Evolutionary conservation across 1,140 invertebrate species (phyloP).

Genomic region (Anoplolepis gracilipes): DNA sequence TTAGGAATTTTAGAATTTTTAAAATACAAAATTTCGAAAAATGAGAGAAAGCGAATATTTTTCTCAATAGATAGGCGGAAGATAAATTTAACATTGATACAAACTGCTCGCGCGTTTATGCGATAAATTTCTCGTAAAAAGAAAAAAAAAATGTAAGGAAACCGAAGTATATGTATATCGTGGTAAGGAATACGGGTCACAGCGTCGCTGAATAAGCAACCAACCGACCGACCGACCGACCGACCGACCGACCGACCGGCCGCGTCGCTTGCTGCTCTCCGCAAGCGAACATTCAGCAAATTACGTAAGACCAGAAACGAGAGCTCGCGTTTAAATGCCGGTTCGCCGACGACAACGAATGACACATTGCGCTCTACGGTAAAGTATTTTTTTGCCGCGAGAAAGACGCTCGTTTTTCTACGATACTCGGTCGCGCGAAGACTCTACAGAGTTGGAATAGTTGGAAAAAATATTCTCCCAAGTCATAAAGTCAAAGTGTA

Average conservation of each 20-base stretch:
- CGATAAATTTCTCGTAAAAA: not conserved
- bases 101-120: not conserved
- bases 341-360: slow-evolving; percentile 64
- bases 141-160: slow-evolving; percentile 4
- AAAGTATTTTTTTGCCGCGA: not conserved
- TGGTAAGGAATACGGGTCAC: slow-evolving; percentile 78
- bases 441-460: not conserved
- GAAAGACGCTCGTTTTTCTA: not conserved
- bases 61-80: not conserved
- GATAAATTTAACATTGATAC: not conserved
- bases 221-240: slow-evolving; percentile 63
- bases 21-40: no score
- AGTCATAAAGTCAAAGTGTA: not conserved
- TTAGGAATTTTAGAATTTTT: no score
- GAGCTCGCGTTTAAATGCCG: slow-evolving; percentile 80
- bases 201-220: slow-evolving; percentile 80
- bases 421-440: not conserved
- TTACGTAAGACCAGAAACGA: slow-evolving; percentile 80
- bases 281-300: slow-evolving; percentile 69
- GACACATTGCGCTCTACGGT: not conserved
- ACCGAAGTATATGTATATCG: slow-evolving; percentile 4
- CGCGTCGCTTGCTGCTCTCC: slow-evolving; percentile 57
- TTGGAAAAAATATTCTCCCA: no score
- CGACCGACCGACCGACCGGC: slow-evolving; percentile 48
- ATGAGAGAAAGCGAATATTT: not conserved